These are phyloP conservation scores for Pithys albifrons DNA, from an alignment of 2,113 vertebrate genomes.

Conservation along the genomic window DNA sequence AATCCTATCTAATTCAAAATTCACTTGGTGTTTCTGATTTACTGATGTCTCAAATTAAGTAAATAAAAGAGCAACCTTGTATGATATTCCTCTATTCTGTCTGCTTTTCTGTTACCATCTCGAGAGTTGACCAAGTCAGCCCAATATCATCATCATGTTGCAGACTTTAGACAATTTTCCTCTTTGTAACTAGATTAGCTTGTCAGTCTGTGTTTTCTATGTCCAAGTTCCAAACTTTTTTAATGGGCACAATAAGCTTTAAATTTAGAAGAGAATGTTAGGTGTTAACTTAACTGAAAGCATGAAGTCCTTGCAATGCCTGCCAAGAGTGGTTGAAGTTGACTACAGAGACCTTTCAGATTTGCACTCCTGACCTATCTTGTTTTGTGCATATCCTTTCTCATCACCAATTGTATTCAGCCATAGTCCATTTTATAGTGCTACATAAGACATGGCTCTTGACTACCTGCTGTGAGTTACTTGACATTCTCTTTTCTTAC, in stretches of 20 bases:
- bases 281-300: neutral
- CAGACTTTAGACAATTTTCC: neutral
- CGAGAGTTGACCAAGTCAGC: neutral
- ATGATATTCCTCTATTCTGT: neutral
- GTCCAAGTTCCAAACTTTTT: neutral
- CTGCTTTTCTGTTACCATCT: neutral
- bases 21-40: neutral
- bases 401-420: neutral
- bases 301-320: neutral
- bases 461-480: neutral
- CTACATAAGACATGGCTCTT: neutral
- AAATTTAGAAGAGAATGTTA: neutral
- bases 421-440: neutral
- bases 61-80: neutral
- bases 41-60: neutral
- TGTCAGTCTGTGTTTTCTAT: neutral
- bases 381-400: neutral
- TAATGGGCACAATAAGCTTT: neutral
- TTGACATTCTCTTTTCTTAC: neutral
- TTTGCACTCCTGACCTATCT: neutral
- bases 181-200: neutral
- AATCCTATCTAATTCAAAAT: neutral
- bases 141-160: neutral
- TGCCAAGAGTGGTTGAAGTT: neutral
- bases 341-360: neutral